Percentiles rank a stretch among this genome's conserved stretches.
phyloP scores from a whole-genome alignment of 2,113 vertebrate species.

The Cottus gobio region DNA sequence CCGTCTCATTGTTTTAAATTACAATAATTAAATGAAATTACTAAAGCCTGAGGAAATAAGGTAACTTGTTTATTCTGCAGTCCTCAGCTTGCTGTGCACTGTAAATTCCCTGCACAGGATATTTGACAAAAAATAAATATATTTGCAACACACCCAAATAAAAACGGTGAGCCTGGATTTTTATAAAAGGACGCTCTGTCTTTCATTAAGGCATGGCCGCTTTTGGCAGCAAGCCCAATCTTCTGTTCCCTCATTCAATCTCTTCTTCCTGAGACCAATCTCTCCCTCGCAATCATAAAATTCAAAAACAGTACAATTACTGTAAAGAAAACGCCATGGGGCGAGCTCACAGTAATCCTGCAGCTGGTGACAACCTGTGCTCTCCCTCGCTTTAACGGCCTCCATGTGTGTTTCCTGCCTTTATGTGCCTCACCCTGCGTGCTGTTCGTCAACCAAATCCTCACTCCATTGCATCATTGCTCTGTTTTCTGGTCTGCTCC shows the following conservation, averaged over 20 bases:
- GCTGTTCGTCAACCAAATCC: constrained; percentile 36
- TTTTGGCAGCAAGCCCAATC: constrained; percentile 62
- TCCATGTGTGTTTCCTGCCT: constrained; percentile 46
- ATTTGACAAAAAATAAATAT: constrained; percentile 23
- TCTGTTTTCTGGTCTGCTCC: constrained; percentile 19
- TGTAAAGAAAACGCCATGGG: constrained; percentile 49
- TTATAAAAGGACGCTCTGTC: constrained; percentile 43
- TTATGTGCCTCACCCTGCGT: constrained; percentile 16
- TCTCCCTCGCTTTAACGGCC: constrained; percentile 43
- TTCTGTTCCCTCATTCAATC: constrained; percentile 47
- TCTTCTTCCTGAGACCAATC: constrained; percentile 52
- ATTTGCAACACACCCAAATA: constrained; percentile 37
- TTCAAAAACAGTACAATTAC: constrained; percentile 61
- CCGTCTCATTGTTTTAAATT: background rate
- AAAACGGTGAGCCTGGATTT: constrained; percentile 21
- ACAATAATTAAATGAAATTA: background rate
- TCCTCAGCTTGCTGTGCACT: constrained; percentile 24
- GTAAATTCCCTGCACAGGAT: constrained; percentile 36
- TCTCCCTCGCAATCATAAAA: constrained; percentile 58
- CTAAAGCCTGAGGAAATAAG: constrained; percentile 15
- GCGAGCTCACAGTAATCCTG: constrained; percentile 44
- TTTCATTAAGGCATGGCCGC: constrained; percentile 51
- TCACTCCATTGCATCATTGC: constrained; percentile 6
- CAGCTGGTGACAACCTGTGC: constrained; percentile 60
- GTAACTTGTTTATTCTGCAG: constrained; percentile 16